These are phyloP conservation scores for Andrena chrysosceles DNA, from an alignment of 2,888 invertebrate genomes.

Conservation along the genomic window DNA sequence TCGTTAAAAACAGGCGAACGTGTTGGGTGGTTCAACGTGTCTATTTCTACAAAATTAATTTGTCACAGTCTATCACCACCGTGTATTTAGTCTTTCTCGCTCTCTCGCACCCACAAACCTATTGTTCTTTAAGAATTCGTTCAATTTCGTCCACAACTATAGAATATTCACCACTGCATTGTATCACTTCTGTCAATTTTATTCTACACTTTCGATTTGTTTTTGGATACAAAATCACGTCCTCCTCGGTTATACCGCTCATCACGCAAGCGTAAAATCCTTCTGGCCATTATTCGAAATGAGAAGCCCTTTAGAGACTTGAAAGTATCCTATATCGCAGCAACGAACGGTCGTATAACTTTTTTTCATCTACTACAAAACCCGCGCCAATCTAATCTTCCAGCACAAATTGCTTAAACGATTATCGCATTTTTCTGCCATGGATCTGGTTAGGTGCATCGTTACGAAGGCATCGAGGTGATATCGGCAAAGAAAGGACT, in stretches of 20 bases:
- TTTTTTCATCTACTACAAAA: background rate
- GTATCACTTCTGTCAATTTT: too few relatives aligned
- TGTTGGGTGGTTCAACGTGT: background rate
- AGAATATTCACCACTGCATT: too few relatives aligned
- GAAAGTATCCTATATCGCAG: background rate
- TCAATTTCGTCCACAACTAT: too few relatives aligned
- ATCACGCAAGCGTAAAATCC: too few relatives aligned
- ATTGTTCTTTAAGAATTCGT: too few relatives aligned
- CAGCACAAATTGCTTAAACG: conserved; percentile 20
- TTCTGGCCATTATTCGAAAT: background rate
- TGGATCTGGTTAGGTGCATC: conserved; percentile 12
- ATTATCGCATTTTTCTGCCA: conserved; percentile 19
- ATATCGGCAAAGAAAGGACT: background rate
- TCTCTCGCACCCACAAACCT: too few relatives aligned
- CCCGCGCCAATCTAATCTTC: conserved; percentile 6
- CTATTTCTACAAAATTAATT: background rate
- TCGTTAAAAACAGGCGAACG: conserved; percentile 2
- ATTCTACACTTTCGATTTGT: too few relatives aligned
- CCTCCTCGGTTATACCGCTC: too few relatives aligned
- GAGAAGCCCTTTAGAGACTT: background rate
- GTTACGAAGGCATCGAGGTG: background rate
- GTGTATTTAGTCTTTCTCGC: too few relatives aligned
- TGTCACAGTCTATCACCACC: background rate
- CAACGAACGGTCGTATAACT: background rate
- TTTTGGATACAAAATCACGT: too few relatives aligned